These are phyloP conservation scores for Schizothorax lantsangensis DNA, from an alignment of 2,797 vertebrate species.

Conservation along the genomic window DNA sequence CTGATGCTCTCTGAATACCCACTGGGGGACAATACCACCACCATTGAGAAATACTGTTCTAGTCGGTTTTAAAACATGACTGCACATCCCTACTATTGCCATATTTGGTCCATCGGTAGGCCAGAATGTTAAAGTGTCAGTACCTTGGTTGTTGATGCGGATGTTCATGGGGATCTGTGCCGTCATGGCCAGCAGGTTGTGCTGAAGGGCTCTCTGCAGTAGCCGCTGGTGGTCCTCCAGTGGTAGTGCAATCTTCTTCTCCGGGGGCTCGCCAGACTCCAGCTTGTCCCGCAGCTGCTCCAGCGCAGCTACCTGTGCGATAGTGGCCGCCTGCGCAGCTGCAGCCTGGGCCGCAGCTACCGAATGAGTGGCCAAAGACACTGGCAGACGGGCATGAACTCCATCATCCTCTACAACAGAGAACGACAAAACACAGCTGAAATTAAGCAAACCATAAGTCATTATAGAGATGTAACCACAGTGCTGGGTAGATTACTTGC, in stretches of 20 bases:
- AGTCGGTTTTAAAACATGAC: not conserved
- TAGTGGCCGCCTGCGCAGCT: conserved; percentile 76
- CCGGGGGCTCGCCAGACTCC: conserved; percentile 91
- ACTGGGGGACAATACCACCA: not conserved
- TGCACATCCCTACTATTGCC: not conserved
- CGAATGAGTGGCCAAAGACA: conserved; percentile 82
- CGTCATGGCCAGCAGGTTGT: conserved; percentile 95
- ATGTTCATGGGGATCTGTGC: conserved; percentile 97
- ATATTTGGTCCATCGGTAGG: not conserved
- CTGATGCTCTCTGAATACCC: no score
- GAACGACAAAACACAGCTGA: not conserved
- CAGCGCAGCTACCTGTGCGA: conserved; percentile 89
- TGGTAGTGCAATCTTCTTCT: conserved; percentile 93
- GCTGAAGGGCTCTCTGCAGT: conserved; percentile 93
- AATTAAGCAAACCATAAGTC: not conserved
- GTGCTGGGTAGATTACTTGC: not conserved
- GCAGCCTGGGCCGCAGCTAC: conserved; percentile 87
- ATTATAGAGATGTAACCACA: not conserved
- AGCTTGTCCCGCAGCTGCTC: conserved; percentile 96
- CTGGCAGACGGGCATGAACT: conserved; percentile 77
- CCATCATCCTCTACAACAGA: conserved; percentile 85
- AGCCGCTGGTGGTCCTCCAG: conserved; percentile 91
- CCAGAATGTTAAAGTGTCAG: not conserved
- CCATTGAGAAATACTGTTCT: not conserved
- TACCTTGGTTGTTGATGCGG: conserved; percentile 96